phyloP scores from a whole-genome alignment of 2,113 vertebrate species.

The Festucalex cinctus region DNA sequence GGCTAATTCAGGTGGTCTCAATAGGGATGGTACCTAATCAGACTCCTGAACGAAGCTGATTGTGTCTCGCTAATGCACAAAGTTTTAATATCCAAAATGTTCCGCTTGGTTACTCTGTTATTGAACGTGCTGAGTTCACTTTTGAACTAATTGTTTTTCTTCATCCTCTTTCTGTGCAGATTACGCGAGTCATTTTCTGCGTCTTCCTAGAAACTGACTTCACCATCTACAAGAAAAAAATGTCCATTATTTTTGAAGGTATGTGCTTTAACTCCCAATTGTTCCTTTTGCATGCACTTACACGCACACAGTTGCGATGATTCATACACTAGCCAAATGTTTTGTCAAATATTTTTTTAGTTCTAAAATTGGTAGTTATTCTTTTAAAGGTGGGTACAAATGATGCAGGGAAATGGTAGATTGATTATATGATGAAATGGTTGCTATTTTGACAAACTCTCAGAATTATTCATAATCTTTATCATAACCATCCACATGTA shows the following conservation, averaged over 20 bases:
- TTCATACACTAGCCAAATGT: no score
- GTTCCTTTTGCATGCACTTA: neutral
- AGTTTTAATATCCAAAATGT: conserved; percentile 25
- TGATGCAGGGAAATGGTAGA: no score
- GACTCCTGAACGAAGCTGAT: conserved; percentile 32
- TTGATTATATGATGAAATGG: no score
- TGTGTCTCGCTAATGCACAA: conserved; percentile 16
- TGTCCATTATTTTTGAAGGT: conserved; percentile 89
- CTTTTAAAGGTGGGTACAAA: no score
- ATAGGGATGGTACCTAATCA: conserved; percentile 38
- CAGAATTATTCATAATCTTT: no score
- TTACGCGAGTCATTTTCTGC: conserved; percentile 94
- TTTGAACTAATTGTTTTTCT: neutral
- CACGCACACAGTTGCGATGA: no score
- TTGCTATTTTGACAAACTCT: no score
- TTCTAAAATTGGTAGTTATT: no score
- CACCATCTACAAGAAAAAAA: conserved; percentile 96
- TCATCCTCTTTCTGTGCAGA: conserved; percentile 72
- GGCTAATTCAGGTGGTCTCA: conserved; percentile 33
- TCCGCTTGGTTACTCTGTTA: conserved; percentile 23
- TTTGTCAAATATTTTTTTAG: no score
- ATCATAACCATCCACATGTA: no score
- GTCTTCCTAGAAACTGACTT: conserved; percentile 96
- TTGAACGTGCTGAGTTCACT: conserved; percentile 14
- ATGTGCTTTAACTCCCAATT: conserved; percentile 23